Base-by-base conservation (phyloP, 2,113 vertebrate genomes). In the Nothobranchius furzeri region DNA sequence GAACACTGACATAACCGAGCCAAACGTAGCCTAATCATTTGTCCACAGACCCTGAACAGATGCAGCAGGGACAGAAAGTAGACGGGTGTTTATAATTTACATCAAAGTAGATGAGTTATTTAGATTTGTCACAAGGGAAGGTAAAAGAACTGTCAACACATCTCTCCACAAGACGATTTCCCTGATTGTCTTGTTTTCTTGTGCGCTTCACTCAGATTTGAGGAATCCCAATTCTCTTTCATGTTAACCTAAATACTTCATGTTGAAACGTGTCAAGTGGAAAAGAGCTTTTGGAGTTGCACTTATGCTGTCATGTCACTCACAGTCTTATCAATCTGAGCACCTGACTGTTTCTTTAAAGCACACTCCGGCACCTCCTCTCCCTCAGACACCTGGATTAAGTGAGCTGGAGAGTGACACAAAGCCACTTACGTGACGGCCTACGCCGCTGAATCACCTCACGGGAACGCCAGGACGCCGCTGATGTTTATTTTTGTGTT, bases 351-450 rank as follows among this genome's bases (percentile, higher is more conserved):
- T 63, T 76, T 36, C 43, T 67, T 73, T 60, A 54, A 60, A 52
- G 75, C 61, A 72, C 60, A 72, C 55, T 62, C 48, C 51, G 35
- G 60, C 64, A 70, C 66, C 62, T 45, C 64, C 56, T 66, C 72
- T 14, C 17, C 48, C 48, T 69, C 59, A 73, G 69, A 81, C 77
- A 87, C 70, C 60, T 15, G 70, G 82, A 89, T 89, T 86, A 87
- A 65, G 65, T 61, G 48, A 79, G 54, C 66, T 57, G 61, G 42
- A 74, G 81, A 80, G n/a, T 84, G 77, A 89, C 84, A 88, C 77
- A 87, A 85, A 90, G 80, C 74, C 78, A 60, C 82, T 85, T 83
- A 78, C 76, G 48, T 63, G 53, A 64, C 66, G 6, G 67, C 74
- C 75, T 73, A 84, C 82, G 74, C 73, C 45, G 1, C 48, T 72